Evolutionary conservation across 2,888 invertebrate genomes (phyloP).

Genomic region (Andrena praecox): DNA sequence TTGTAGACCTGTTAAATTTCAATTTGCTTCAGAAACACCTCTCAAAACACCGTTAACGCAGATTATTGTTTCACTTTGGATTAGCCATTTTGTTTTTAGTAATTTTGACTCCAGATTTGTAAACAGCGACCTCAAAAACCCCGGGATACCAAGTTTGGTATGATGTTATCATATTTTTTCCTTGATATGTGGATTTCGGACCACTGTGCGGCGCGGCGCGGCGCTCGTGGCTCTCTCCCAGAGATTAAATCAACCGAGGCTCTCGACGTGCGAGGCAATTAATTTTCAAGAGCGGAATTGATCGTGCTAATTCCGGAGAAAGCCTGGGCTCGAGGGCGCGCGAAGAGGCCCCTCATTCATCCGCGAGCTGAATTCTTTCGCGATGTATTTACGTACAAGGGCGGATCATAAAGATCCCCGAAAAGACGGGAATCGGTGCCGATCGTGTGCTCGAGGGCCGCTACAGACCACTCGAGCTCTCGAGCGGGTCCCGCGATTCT

Average conservation of each 20-base stretch:
- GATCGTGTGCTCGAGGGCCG: no score
- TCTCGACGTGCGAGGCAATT: constrained; percentile 62
- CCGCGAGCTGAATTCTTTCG: constrained; percentile 40
- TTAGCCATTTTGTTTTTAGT: no score
- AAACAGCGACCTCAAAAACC: no score
- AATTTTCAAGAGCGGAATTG: constrained; percentile 68
- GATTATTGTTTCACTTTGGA: no score
- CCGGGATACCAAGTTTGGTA: no score
- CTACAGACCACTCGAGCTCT: background rate
- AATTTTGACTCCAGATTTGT: no score
- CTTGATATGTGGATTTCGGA: no score
- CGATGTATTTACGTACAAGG: constrained; percentile 26
- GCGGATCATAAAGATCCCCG: background rate
- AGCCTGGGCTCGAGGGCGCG: constrained; percentile 46
- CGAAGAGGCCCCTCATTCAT: constrained; percentile 53
- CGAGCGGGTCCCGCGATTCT: background rate
- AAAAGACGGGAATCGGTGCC: background rate
- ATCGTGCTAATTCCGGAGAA: constrained; percentile 64
- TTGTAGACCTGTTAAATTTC: no score
- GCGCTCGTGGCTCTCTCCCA: constrained; percentile 33
- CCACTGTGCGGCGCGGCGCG: constrained; percentile 13
- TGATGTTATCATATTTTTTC: no score
- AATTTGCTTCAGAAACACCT: no score
- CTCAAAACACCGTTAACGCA: no score
- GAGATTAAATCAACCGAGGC: constrained; percentile 65